Percentiles rank a stretch among this genome's conserved stretches.
Conservation (phyloP, 2,797 vertebrate genomes). For the Xenentodon cancila region DNA sequence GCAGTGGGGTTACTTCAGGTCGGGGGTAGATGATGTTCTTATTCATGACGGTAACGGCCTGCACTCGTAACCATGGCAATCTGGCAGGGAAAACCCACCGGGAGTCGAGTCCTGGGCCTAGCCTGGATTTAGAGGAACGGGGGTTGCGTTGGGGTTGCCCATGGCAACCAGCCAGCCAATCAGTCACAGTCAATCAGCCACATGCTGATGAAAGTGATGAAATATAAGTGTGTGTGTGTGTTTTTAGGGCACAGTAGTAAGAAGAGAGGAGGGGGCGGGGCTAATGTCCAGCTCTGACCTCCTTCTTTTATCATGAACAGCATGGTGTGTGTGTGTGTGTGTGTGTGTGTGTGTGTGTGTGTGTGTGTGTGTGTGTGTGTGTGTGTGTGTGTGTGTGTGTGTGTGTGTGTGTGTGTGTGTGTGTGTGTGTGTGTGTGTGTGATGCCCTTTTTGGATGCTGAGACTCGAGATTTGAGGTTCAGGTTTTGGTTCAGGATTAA, state of each 20-base stretch:
- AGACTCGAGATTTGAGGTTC: too few relatives aligned
- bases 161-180: constrained; percentile 12
- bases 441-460: too few relatives aligned
- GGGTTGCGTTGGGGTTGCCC: background rate
- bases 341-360: background rate
- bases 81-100: constrained; percentile 41
- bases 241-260: background rate
- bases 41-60: constrained; percentile 59
- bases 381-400: constrained; percentile 1
- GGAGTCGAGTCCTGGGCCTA: constrained; percentile 18
- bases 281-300: constrained; percentile 36
- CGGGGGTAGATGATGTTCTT: constrained; percentile 55
- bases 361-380: background rate
- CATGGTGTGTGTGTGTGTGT: constrained; percentile 20
- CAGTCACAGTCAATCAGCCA: constrained; percentile 36
- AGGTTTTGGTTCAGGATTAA: too few relatives aligned
- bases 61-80: constrained; percentile 61
- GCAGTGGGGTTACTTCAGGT: constrained; percentile 57
- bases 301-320: constrained; percentile 48
- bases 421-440: background rate
- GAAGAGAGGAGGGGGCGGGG: constrained; percentile 11
- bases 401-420: constrained; percentile 3
- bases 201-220: constrained; percentile 33
- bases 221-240: constrained; percentile 11
- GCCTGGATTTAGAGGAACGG: background rate